A percentile compares a stretch with the other conserved stretches of the same genome.
Conservation (phyloP, 2,888 invertebrate genomes). For the Thymelicus sylvestris region DNA sequence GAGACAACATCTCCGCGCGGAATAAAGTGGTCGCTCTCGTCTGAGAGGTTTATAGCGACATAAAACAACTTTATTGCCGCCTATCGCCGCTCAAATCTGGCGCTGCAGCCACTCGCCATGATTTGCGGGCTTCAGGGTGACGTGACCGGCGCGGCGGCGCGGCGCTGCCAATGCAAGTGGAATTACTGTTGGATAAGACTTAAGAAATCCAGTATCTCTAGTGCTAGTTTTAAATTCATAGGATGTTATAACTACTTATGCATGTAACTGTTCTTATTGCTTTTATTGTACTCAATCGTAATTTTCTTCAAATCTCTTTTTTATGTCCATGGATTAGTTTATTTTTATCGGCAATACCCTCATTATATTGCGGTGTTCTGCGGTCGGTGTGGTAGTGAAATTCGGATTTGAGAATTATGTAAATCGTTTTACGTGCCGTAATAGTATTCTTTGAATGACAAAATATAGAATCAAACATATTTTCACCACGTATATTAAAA, state of each 20-base stretch:
- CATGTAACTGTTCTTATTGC: neutral
- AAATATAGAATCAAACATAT: too few species aligned
- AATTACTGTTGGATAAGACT: neutral
- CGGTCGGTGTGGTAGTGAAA: too few species aligned
- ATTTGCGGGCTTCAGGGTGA: constrained; percentile 4
- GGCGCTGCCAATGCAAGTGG: neutral
- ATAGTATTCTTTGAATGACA: too few species aligned
- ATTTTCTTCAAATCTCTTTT: too few species aligned
- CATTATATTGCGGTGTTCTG: too few species aligned
- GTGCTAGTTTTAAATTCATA: neutral
- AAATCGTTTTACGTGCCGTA: too few species aligned
- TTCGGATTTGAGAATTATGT: too few species aligned
- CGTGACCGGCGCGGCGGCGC: neutral
- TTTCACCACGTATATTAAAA: too few species aligned
- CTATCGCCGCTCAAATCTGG: constrained; percentile 48
- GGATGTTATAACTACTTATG: neutral
- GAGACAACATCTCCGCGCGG: constrained; percentile 12
- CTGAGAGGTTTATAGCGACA: constrained; percentile 52
- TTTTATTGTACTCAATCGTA: too few species aligned
- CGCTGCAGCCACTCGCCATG: constrained; percentile 29
- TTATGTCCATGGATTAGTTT: too few species aligned
- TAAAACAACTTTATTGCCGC: constrained; percentile 57
- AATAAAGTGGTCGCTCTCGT: constrained; percentile 16
- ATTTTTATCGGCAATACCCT: too few species aligned
- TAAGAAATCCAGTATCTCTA: neutral